Evolutionary conservation across 2,113 vertebrate genomes (phyloP), one percentile per base, ranked within the genome.

Genomic region (Gavialis gangeticus): DNA sequence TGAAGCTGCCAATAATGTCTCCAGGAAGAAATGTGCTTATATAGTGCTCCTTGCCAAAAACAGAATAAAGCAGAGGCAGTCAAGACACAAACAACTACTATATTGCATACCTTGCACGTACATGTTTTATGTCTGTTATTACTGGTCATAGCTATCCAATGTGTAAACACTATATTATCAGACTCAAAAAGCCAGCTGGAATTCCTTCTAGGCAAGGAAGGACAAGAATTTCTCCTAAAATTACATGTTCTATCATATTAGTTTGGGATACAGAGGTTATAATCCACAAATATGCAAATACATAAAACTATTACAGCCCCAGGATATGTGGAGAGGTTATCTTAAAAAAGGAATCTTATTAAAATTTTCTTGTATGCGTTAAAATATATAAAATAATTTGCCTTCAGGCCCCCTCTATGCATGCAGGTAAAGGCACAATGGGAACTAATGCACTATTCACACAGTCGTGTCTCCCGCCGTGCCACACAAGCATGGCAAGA

Each of bases 1-100:
- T 57, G 83, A 93, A 91, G 79, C 57, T 83, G 34, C 71, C 95
- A 95, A 91, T 91, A 94, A 96, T 95, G 62, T 91, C 13, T 88
- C 73, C 59, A 3, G 10, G 54, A 91, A 95, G 58, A 89, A 95
- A 63, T 79, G 34, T 54, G 78, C 85, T 93, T 89, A 73, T 84
- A 78, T 8, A 55, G 59, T 15, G 69, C 15, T 85, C 93, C 66
- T 2, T 69, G 22, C 2, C 13, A 10, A 11, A 25, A 60, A 28
- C 54, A 30, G 6, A 88, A 75, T 37, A 83, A 4, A 94, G 18
- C 27, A 88, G n/a, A 82, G 67, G 37, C 64, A 79, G 55, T 30
- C 78, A 91, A 67, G 89, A 82, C 0, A 91, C 17, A 82, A 87
- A 88, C 66, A 85, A 85, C 16, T 62, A 63, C 64, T 88, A 54